Conservation (phyloP, 2,888 invertebrate species). For the Temnothorax unifasciatus region DNA sequence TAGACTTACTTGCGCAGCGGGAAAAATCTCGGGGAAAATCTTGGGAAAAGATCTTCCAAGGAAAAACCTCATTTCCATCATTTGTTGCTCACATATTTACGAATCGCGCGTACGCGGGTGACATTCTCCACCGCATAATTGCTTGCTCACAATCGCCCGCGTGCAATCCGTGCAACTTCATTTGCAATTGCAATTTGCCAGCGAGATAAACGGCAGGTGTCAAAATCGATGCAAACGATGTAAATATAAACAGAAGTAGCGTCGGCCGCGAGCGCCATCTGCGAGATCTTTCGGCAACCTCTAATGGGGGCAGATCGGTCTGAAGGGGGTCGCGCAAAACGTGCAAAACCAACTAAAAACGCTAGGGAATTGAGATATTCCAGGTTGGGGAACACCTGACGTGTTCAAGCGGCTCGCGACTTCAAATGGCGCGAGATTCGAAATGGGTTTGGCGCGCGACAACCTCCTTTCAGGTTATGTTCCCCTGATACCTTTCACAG, state of each 20-base stretch:
- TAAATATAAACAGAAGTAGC: constrained; percentile 35
- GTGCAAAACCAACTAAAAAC: no score
- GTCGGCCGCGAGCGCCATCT: constrained; percentile 22
- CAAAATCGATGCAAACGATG: neutral
- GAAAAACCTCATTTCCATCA: neutral
- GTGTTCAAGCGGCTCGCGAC: no score
- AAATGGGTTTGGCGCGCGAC: neutral
- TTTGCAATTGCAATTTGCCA: constrained; percentile 2
- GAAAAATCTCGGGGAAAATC: neutral
- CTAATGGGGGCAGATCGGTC: neutral
- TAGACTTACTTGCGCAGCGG: neutral
- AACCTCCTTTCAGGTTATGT: neutral
- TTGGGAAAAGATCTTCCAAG: neutral
- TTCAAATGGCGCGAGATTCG: no score
- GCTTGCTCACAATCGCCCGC: neutral
- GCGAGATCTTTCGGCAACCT: neutral
- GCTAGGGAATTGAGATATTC: no score
- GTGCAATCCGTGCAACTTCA: neutral
- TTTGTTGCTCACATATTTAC: neutral
- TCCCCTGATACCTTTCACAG: neutral
- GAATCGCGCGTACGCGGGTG: neutral
- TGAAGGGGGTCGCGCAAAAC: neutral
- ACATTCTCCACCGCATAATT: constrained; percentile 16
- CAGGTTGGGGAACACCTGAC: no score
- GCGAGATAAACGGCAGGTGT: constrained; percentile 17